Evolutionary conservation across 2,888 invertebrate species (phyloP).

Genomic region (Ochropacha duplaris): DNA sequence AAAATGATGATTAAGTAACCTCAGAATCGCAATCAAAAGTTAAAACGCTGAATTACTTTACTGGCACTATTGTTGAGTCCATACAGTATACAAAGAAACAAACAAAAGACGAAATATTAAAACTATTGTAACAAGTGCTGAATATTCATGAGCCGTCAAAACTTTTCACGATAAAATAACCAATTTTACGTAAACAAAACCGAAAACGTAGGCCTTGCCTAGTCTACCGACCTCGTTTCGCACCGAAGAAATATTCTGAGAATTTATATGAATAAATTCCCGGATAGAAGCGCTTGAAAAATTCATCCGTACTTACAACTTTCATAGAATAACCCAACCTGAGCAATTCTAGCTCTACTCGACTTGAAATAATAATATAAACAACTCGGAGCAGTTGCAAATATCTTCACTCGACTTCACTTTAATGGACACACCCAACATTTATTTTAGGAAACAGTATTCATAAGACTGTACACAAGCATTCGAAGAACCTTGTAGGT

Average conservation of each 20-base stretch:
- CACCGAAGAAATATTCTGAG: conserved; percentile 14
- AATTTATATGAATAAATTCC: conserved; percentile 44
- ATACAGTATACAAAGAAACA: not conserved
- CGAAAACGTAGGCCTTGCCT: not conserved
- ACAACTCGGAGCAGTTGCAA: not conserved
- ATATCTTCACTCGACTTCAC: conserved; percentile 1
- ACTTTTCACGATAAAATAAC: not conserved
- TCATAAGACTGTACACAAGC: conserved; percentile 7
- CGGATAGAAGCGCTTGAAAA: conserved; percentile 31
- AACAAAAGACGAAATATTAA: not conserved
- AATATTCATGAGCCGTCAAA: not conserved
- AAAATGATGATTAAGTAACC: no score
- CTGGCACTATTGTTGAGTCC: not conserved
- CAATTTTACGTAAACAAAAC: not conserved
- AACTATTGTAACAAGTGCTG: not conserved
- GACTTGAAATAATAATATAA: not conserved
- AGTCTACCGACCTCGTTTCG: conserved; percentile 8
- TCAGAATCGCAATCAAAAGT: no score
- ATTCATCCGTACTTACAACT: conserved; percentile 27
- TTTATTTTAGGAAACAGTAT: conserved; percentile 1
- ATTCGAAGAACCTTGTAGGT: conserved; percentile 6
- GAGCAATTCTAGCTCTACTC: conserved; percentile 1
- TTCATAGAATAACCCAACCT: conserved; percentile 9
- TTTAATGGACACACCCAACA: conserved; percentile 5
- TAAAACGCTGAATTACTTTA: no score